Base-by-base conservation (phyloP, 1,140 invertebrate species). In the Danaus melanippus region DNA sequence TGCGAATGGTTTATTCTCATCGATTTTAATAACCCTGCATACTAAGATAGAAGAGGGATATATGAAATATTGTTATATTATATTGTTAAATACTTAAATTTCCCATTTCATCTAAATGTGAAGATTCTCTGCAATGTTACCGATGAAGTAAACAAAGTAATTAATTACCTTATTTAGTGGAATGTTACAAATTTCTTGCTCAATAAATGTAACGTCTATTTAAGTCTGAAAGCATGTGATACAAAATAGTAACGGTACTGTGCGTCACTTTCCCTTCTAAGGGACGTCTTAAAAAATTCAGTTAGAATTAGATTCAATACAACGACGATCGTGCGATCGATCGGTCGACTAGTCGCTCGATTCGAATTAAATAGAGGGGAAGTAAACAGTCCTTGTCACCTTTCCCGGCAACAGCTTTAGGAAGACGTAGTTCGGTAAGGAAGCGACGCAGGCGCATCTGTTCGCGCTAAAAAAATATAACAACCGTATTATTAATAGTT, bases 391-490 rank as follows among this genome's bases (percentile, higher is more conserved):
- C 71, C 67, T 79, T 76, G 77, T 81, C 79, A 79, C 74, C 80
- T 79, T 84, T 79, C 79, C 79, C 56, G 63, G 68, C 80, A 81
- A 78, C 78, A 64, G 74, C 67, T 81, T 70, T 77, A 71, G 79
- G 79, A 81, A 81, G 76, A 77, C 73, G 71, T 68, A 79, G 74
- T 77, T 62, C 69, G 64, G 66, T 69, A 57, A 65, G 53, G 69
- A 65, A 58, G 55, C 71, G 68, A 60, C 76, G 75, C 71, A 47
- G 55, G 69, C 76, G 74, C 83, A 84, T 86, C 79, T 84, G 83
- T 64, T 74, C 71, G 73, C 78, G 78, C 79, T 75, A 73, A 77
- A 74, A 71, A 49, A 56, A 41, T 48, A 45, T 15, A 45, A 46
- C 42, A 41, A 58, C 43, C 21, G 52, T 50, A 17, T 50, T 50